phyloP scores from a whole-genome alignment of 1,140 invertebrate genomes.

The Calephelis virginiensis region DNA sequence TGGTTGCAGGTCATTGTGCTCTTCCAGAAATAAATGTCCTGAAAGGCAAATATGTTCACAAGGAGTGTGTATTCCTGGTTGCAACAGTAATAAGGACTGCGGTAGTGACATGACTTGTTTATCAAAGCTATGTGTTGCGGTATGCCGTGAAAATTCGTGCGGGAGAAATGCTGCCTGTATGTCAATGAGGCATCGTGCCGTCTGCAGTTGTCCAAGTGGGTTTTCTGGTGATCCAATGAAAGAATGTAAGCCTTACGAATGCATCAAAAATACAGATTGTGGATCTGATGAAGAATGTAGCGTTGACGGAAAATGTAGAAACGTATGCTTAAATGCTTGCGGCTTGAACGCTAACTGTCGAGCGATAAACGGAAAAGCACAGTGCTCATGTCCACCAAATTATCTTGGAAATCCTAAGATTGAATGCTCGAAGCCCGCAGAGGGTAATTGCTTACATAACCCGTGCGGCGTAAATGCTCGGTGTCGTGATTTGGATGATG shows the following conservation, averaged over 20 bases:
- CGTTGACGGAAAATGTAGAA: constrained; percentile 86
- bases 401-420: constrained; percentile 90
- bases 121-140: constrained; percentile 86
- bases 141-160: constrained; percentile 84
- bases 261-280: constrained; percentile 88
- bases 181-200: constrained; percentile 86
- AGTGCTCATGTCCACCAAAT: constrained; percentile 91
- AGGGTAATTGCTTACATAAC: constrained; percentile 85
- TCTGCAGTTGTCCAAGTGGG: constrained; percentile 92
- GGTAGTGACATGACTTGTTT: constrained; percentile 86
- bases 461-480: constrained; percentile 92
- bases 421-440: constrained; percentile 84
- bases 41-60: constrained; percentile 78
- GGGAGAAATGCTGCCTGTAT: constrained; percentile 87
- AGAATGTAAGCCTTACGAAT: constrained; percentile 87
- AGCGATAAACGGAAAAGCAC: constrained; percentile 85
- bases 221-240: constrained; percentile 88
- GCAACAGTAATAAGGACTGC: constrained; percentile 89
- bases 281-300: constrained; percentile 87
- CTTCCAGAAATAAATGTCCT: constrained; percentile 71
- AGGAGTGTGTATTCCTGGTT: constrained; percentile 83
- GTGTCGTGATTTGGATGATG: constrained; percentile 86
- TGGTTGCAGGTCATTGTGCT: constrained; percentile 83
- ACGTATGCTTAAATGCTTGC: constrained; percentile 90
- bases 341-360: constrained; percentile 92